Evolutionary conservation across 2,888 invertebrate genomes (phyloP).

Genomic region (Acanthopleura granulata): DNA sequence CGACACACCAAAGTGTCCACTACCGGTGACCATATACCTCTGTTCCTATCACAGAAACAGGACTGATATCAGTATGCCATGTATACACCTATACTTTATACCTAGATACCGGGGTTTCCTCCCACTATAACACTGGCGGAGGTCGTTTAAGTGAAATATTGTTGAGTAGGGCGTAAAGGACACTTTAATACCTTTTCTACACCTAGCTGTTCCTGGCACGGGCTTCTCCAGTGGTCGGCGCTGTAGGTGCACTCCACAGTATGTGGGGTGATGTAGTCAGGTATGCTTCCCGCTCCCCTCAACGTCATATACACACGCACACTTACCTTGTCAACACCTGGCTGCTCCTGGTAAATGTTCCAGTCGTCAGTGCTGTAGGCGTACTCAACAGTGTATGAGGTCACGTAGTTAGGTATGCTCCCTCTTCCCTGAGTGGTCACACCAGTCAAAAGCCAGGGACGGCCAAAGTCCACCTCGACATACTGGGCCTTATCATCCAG

Average conservation of each 20-base stretch:
- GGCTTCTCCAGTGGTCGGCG: slow-evolving; percentile 77
- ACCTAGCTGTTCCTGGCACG: slow-evolving; percentile 69
- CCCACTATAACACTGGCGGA: no score
- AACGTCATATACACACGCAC: no score
- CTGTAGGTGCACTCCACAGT: slow-evolving; percentile 82
- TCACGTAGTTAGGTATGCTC: slow-evolving; percentile 82
- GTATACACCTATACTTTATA: no score
- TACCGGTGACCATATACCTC: no score
- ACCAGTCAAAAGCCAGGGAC: slow-evolving; percentile 83
- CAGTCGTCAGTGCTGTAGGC: slow-evolving; percentile 80
- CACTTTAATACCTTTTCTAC: slow-evolving; percentile 70
- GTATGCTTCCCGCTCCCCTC: slow-evolving; percentile 78
- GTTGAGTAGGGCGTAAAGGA: no score
- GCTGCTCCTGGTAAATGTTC: slow-evolving; percentile 70
- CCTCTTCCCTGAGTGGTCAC: slow-evolving; percentile 80
- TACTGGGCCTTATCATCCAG: slow-evolving; percentile 48
- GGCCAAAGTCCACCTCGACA: slow-evolving; percentile 76
- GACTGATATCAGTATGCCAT: no score
- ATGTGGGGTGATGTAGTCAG: slow-evolving; percentile 84
- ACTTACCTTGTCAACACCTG: slow-evolving; percentile 72
- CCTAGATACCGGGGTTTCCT: no score
- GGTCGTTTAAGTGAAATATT: no score
- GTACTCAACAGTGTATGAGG: slow-evolving; percentile 80
- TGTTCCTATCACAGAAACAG: no score
- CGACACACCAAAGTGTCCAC: no score